Conservation (phyloP, 2,113 vertebrate species). For the Lipophrys pholis region DNA sequence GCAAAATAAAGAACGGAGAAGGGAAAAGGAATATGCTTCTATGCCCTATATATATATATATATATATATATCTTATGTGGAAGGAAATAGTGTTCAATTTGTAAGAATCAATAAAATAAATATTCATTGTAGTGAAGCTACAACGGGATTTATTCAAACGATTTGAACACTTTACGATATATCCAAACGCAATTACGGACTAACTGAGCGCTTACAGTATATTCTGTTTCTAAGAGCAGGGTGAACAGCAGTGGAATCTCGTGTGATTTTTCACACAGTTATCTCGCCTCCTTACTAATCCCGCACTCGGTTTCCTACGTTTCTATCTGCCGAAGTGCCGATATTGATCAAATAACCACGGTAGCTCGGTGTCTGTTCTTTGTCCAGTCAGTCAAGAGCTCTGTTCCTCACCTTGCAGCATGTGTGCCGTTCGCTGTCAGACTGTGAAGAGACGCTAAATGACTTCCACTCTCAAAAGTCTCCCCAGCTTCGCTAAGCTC, state of each 20-base stretch:
- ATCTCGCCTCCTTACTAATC: constrained; percentile 3
- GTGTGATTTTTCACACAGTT: background rate
- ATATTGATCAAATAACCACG: constrained; percentile 13
- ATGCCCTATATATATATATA: background rate
- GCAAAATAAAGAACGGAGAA: constrained; percentile 9
- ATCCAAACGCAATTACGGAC: background rate
- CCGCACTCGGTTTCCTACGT: background rate
- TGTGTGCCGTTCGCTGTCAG: constrained; percentile 33
- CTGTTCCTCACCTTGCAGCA: constrained; percentile 26
- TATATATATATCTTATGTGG: constrained; percentile 9
- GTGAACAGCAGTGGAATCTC: background rate
- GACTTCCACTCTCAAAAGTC: constrained; percentile 53
- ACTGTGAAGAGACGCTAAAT: constrained; percentile 52
- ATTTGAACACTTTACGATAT: background rate
- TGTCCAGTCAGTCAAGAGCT: constrained; percentile 8
- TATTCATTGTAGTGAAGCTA: too few species aligned
- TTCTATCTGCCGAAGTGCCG: constrained; percentile 1
- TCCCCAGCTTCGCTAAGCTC: constrained; percentile 50
- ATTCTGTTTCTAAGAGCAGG: background rate
- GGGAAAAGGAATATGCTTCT: constrained; percentile 1
- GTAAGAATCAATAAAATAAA: constrained; percentile 18
- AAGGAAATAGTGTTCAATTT: constrained; percentile 9
- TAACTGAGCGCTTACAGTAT: background rate
- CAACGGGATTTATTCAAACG: too few species aligned
- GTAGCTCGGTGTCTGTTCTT: constrained; percentile 11